phyloP scores from a whole-genome alignment of 2,113 vertebrate genomes.

The Gnathonemus echidnorhynchus region DNA sequence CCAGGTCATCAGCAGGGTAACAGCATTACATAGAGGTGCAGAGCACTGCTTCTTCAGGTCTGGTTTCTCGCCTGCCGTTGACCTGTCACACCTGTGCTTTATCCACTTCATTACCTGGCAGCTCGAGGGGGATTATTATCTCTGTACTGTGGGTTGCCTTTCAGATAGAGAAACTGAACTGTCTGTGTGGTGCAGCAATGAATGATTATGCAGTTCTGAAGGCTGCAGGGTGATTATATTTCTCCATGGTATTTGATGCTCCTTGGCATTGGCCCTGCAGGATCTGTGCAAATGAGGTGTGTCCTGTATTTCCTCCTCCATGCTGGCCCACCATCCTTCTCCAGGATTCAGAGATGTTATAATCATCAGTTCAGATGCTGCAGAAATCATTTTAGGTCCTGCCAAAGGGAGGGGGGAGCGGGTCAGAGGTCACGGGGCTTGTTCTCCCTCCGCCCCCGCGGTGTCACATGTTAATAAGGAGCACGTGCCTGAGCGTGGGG shows the following conservation, averaged over 20 bases:
- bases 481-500: not conserved
- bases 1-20: not conserved
- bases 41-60: not conserved
- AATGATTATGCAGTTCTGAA: not conserved
- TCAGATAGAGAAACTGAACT: not conserved
- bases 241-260: not conserved
- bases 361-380: constrained; percentile 3
- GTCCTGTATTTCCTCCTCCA: not conserved
- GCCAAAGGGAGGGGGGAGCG: not conserved
- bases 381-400: not conserved
- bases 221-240: not conserved
- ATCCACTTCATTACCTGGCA: not conserved
- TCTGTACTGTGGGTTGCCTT: not conserved
- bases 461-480: not conserved
- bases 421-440: not conserved
- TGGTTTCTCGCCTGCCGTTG: not conserved
- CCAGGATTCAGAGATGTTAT: not conserved
- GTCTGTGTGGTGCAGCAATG: not conserved
- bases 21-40: not conserved
- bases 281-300: not conserved
- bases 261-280: not conserved
- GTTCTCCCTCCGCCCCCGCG: not conserved
- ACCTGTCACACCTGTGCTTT: not conserved
- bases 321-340: not conserved
- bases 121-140: not conserved